These are phyloP conservation scores for Apis dorsata DNA, from an alignment of 1,140 invertebrate species.

Conservation along the genomic window DNA sequence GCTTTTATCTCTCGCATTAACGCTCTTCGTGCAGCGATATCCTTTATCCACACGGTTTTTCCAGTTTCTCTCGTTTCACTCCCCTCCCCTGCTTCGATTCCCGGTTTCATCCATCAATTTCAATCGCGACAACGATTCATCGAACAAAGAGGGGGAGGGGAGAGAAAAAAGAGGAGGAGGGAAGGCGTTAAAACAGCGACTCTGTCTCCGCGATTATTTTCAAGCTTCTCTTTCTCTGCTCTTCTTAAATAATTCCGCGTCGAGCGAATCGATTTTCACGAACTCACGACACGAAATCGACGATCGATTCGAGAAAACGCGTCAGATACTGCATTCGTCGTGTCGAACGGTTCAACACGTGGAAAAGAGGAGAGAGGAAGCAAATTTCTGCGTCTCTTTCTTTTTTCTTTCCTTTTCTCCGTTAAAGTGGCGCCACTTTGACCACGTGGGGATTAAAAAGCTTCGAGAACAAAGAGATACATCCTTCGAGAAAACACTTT, in stretches of 20 bases:
- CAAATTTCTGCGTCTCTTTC: too few species aligned
- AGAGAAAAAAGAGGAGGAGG: too few species aligned
- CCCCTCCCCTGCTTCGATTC: background rate
- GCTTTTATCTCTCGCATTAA: background rate
- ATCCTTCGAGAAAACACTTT: too few species aligned
- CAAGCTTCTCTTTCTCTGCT: too few species aligned
- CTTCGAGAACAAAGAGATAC: too few species aligned
- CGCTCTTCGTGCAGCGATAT: background rate
- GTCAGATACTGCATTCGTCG: too few species aligned
- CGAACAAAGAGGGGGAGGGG: background rate
- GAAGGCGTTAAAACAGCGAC: background rate
- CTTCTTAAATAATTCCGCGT: background rate
- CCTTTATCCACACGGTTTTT: background rate
- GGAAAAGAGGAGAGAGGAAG: too few species aligned
- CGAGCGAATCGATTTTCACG: background rate
- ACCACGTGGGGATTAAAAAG: too few species aligned
- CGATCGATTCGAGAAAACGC: slow-evolving; percentile 11
- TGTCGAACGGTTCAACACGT: too few species aligned
- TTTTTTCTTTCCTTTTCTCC: too few species aligned
- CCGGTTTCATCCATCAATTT: slow-evolving; percentile 14
- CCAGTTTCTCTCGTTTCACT: background rate
- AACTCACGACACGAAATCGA: background rate
- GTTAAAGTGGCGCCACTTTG: too few species aligned
- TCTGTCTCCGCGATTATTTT: background rate
- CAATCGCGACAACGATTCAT: background rate